Evolutionary conservation across 1,140 invertebrate genomes (phyloP), one percentile per base, ranked within the genome.

Genomic region (Asbolus verrucosus): DNA sequence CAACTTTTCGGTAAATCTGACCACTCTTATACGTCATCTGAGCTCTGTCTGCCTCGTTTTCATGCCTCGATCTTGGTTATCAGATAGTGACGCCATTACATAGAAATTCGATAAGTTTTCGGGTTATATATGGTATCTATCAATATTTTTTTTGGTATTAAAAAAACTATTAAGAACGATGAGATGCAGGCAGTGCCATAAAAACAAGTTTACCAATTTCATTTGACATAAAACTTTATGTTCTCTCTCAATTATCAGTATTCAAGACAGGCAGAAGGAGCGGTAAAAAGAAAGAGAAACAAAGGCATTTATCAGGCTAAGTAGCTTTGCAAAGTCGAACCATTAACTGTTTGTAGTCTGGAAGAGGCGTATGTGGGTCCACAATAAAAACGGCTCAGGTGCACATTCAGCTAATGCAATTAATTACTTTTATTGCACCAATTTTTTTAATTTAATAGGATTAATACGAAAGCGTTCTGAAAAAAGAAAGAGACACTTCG

Each of bases 181-280:
- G 61, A 63, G 39, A 63, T 41, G 33, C 36, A 63, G 61, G 33
- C 19, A 24, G 13, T 9, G 33, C 61, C n/a, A 63, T 63, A 63
- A 63, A 63, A 63, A 63, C 61, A 36, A 63, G 39, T 63, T 63
- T 63, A 63, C 61, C 61, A 63, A 63, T 63, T 63, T 41, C 61
- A 41, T 63, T 63, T 63, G 61, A 63, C 61, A 63, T 63, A 63
- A 63, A 63, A 63, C 61, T 63, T 63, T 39, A 63, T 63, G 61
- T 63, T 63, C 61, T 63, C 61, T 63, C 61, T 63, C 61, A 63
- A 63, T 63, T 63, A 63, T 63, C 61, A 63, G 61, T 63, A 63
- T 63, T 63, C 61, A 63, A 63, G 61, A 36, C 36, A 63, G 61
- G 39, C 61, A 21, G 61, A 63, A 63, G 21, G 33, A 41, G 36